A percentile compares a stretch with the other conserved stretches of the same genome.
Evolutionary conservation across 2,113 vertebrate genomes (phyloP).

Genomic region (Xiphophorus hellerii): DNA sequence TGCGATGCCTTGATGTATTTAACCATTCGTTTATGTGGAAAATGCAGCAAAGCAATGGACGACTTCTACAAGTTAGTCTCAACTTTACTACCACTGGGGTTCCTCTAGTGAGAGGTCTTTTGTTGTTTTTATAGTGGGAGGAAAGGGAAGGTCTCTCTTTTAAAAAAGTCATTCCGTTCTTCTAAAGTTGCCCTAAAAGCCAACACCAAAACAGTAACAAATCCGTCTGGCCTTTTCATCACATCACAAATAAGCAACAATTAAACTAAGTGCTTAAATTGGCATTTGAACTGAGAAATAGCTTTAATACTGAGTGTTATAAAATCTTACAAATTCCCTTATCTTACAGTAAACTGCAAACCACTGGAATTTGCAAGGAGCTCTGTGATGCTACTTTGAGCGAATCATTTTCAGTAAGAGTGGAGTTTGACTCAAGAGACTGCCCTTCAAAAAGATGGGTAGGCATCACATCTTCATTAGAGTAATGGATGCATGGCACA

Average conservation of each 20-base stretch:
- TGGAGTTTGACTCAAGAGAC: slow-evolving; percentile 12
- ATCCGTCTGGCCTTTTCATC: background rate
- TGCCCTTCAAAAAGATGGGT: slow-evolving; percentile 8
- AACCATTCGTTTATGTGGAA: slow-evolving; percentile 13
- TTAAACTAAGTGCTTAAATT: background rate
- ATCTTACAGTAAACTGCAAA: background rate
- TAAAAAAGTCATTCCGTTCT: background rate
- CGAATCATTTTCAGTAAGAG: slow-evolving; percentile 9
- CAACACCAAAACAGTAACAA: background rate
- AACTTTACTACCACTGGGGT: background rate
- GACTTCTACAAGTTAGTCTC: background rate
- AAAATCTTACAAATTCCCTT: slow-evolving; percentile 1
- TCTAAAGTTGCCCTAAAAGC: background rate
- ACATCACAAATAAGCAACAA: background rate
- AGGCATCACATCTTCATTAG: slow-evolving; percentile 11
- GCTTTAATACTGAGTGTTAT: slow-evolving; percentile 15
- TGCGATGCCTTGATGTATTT: slow-evolving; percentile 17
- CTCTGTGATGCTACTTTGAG: slow-evolving; percentile 4
- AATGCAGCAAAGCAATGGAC: background rate
- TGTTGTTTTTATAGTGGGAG: background rate
- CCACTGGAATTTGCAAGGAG: background rate
- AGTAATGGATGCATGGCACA: slow-evolving; percentile 12
- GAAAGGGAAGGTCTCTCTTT: background rate
- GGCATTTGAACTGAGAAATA: background rate
- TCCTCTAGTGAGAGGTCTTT: background rate